Base-by-base conservation (phyloP, 2,113 vertebrate species). In the Polypterus bichir region DNA sequence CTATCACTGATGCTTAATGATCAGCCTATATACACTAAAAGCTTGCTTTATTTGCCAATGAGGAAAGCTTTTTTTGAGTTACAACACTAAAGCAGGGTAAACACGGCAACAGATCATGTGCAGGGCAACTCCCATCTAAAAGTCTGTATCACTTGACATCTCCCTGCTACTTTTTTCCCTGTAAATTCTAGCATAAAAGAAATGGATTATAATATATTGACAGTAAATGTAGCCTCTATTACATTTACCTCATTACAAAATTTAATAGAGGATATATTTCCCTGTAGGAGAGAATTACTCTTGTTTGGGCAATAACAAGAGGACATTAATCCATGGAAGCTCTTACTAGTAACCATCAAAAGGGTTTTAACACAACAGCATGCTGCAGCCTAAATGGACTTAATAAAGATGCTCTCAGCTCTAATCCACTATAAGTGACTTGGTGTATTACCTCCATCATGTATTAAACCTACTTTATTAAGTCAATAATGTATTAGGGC, bases 391-490 rank as follows among this genome's bases (percentile, higher is more conserved):
- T 58, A 58, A 58, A 58, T 58, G 56, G 56, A 44, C 56, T 45
- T 58, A 58, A 58, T 58, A 58, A 58, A 58, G 56, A 58, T 27
- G 56, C n/a, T 45, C 56, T 44, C 46, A 45, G 56, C 44, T 45
- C 56, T 58, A 58, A 58, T 58, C 8, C 56, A 45, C 5, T 2
- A 7, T 58, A 58, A 58, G 56, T 58, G 56, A 58, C 56, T 58
- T 58, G 56, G 44, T 58, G 46, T 5, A 58, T 6, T 58, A 58
- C 27, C 56, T 58, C 56, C 6, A 5, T 58, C 44, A 44, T 44
- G 44, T 44, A 44, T 58, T 58, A 58, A 58, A 58, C 56, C 56
- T 58, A 58, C 56, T 58, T 58, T 58, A 58, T 58, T 58, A 58
- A 58, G 56, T 45, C 8, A 45, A 44, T 58, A 58, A 58, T 58